Evolutionary conservation across 92 coral and sea anemone species (phyloP).

Genomic region (Heliopora coerulea): DNA sequence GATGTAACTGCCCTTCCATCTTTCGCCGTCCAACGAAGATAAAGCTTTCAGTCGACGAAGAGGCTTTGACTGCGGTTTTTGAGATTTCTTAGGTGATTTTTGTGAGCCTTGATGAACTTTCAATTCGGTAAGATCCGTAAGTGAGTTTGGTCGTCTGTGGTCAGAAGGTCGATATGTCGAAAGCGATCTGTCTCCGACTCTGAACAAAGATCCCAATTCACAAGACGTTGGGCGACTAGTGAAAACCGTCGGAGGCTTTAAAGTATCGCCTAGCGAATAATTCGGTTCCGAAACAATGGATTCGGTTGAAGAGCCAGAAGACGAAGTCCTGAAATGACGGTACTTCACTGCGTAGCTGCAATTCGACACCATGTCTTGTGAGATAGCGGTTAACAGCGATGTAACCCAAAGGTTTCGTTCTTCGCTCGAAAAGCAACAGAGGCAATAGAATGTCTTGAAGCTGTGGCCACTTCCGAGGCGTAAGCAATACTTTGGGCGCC

Average conservation of each 20-base stretch:
- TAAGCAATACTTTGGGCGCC: conserved; percentile 71
- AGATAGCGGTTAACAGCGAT: conserved; percentile 82
- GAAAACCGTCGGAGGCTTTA: not conserved
- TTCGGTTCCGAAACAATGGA: not conserved
- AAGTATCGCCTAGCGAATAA: conserved; percentile 10
- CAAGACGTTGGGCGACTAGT: conserved; percentile 7
- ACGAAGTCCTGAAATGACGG: not conserved
- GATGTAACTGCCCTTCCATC: conserved; percentile 82
- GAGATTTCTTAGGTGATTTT: conserved; percentile 5
- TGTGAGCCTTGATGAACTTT: not conserved
- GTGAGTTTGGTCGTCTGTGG: not conserved
- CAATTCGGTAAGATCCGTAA: not conserved
- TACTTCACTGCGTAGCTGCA: conserved; percentile 11
- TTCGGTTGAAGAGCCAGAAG: conserved; percentile 19
- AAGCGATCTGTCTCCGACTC: conserved; percentile 1
- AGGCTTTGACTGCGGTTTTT: not conserved
- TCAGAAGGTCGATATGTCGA: not conserved
- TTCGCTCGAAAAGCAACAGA: conserved; percentile 92
- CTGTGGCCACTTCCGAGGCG: conserved; percentile 62
- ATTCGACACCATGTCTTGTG: conserved; percentile 31
- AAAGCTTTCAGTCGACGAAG: conserved; percentile 80
- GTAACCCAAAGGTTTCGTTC: conserved; percentile 93
- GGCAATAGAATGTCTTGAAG: conserved; percentile 64
- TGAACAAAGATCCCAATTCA: conserved; percentile 5
- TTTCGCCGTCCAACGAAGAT: conserved; percentile 72